Evolutionary conservation across 1,140 invertebrate genomes (phyloP).

Genomic region (Drosophila nebulosa): DNA sequence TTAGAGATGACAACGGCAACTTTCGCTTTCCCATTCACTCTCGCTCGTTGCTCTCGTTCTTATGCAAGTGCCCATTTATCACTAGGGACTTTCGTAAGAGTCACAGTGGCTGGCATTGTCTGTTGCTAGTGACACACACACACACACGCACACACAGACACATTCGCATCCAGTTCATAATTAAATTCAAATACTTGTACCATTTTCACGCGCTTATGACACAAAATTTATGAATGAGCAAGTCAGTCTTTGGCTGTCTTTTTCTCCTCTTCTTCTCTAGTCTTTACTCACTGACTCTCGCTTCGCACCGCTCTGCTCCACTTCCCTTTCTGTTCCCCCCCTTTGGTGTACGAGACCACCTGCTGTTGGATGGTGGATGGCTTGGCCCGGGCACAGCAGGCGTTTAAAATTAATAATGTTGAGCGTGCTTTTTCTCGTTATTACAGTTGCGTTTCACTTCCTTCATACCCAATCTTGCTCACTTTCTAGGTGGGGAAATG

Average conservation of each 20-base stretch:
- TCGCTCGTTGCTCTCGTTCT: slow-evolving; percentile 13
- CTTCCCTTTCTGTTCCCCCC: not conserved
- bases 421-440: slow-evolving; percentile 36
- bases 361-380: slow-evolving; percentile 34
- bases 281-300: not conserved
- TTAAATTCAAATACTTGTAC: slow-evolving; percentile 78
- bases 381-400: slow-evolving; percentile 56
- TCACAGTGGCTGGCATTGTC: slow-evolving; percentile 52
- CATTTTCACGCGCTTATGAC: slow-evolving; percentile 73
- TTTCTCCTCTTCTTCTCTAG: not conserved
- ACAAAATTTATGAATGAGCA: slow-evolving; percentile 72
- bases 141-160: slow-evolving; percentile 20
- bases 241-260: not conserved
- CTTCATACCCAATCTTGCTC: not conserved
- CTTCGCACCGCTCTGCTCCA: not conserved
- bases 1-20: slow-evolving; percentile 32
- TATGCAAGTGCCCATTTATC: slow-evolving; percentile 59
- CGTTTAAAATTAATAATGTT: slow-evolving; percentile 75
- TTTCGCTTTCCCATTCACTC: slow-evolving; percentile 32
- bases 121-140: slow-evolving; percentile 35
- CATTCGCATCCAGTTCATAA: slow-evolving; percentile 63
- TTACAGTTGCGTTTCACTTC: slow-evolving; percentile 11
- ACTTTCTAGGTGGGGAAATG: slow-evolving; percentile 20
- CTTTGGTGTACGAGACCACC: slow-evolving; percentile 36
- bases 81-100: slow-evolving; percentile 52